phyloP scores from a whole-genome alignment of 2,888 invertebrate genomes.

The Macaria notata region DNA sequence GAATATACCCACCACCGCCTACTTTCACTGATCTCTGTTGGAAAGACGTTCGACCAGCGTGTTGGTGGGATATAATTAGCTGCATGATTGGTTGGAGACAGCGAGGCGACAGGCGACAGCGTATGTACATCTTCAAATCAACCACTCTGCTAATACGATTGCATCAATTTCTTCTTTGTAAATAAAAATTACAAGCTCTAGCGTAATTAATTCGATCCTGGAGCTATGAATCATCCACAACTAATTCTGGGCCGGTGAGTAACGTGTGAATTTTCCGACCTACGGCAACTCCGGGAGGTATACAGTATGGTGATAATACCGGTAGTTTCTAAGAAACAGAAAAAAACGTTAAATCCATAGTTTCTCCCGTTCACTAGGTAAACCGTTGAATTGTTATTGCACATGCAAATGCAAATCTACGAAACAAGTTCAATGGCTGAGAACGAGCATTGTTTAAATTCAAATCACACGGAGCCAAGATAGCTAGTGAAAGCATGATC shows the following conservation, averaged over 20 bases:
- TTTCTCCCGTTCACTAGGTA: conserved; percentile 55
- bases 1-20: conserved; percentile 54
- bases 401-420: conserved; percentile 8
- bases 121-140: no score
- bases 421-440: conserved; percentile 2
- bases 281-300: no score
- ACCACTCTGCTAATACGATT: no score
- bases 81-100: conserved; percentile 75
- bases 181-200: no score
- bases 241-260: no score
- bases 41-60: conserved; percentile 59
- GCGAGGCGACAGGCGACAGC: conserved; percentile 58
- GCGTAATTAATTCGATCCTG: no score
- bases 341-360: background rate
- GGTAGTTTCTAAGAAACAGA: no score
- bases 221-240: no score
- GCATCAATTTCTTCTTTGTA: no score
- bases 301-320: background rate
- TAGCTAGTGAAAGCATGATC: conserved; percentile 17
- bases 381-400: conserved; percentile 46
- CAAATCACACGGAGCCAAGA: conserved; percentile 6
- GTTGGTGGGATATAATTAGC: conserved; percentile 70
- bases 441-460: conserved; percentile 6
- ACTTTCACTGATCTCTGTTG: conserved; percentile 50
- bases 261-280: no score